These are phyloP conservation scores for Galemys pyrenaicus DNA, from an alignment of 2,113 vertebrate genomes.

Conservation along the genomic window DNA sequence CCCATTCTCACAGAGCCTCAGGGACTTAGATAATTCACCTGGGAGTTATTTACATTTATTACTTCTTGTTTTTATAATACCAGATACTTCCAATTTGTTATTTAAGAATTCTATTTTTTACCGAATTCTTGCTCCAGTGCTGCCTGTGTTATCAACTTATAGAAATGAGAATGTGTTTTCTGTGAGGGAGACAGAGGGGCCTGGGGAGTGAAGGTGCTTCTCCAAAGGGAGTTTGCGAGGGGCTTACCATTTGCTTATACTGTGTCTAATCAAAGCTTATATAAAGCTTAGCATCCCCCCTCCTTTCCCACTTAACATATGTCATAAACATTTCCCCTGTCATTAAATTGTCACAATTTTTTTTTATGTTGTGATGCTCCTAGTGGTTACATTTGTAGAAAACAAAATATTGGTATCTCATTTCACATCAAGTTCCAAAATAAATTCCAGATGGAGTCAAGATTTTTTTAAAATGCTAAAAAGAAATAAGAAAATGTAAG, in stretches of 20 bases:
- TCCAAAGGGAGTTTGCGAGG: not conserved
- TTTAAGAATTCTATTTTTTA: slow-evolving; percentile 11
- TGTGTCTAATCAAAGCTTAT: not conserved
- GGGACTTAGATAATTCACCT: not conserved
- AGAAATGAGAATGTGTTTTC: not conserved
- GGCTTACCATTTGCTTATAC: not conserved
- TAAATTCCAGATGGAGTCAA: not conserved
- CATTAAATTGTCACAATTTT: not conserved
- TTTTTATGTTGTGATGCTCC: not conserved
- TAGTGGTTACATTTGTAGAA: not conserved
- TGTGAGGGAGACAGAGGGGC: not conserved
- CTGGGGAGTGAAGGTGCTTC: not conserved
- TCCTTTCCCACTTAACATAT: not conserved
- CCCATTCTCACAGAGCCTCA: not conserved
- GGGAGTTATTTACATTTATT: slow-evolving; percentile 55
- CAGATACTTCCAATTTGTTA: slow-evolving; percentile 47
- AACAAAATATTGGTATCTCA: slow-evolving; percentile 3
- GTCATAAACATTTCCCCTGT: not conserved
- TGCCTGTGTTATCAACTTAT: not conserved
- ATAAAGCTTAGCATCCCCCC: not conserved
- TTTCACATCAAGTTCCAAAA: slow-evolving; percentile 21
- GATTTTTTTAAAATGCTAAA: not conserved
- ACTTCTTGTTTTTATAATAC: slow-evolving; percentile 48
- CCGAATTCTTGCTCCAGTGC: not conserved
- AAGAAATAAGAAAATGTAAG: not conserved